Base-by-base conservation (phyloP, 2,888 invertebrate species). In the Eristalinus sepulchralis region DNA sequence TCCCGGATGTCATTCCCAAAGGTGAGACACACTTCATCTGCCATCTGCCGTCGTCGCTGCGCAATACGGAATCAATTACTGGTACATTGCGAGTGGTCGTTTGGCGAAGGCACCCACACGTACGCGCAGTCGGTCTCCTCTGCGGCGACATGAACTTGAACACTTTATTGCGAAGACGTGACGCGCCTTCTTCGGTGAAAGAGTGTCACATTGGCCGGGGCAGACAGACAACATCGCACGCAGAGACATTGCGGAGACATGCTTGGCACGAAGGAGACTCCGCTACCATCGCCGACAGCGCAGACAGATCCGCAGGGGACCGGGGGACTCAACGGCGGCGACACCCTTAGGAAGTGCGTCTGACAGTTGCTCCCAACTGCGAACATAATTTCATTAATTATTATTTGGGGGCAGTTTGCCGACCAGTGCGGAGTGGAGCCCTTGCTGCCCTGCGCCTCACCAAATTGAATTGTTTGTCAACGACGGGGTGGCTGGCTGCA, bases 71-170 rank as follows among this genome's bases (percentile, higher is more conserved):
- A 80, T 84, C 84, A 84, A 84, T 84, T 84, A 80, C 76, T 67
- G 24, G 80, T 55, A 64, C 60, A 70, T 57, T 67, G 33, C 62
- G 71, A 53, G 24, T 59, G 13, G 34, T 55, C 53, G 36, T 36
- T 36, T 13, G 60, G 33, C 27, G 27, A 63, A 72, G 34, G 13
- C 33, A 63, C n/a, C 59, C 73, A 66, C 83, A 55, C 73, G 64
- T 33, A 53, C 59, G 60, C 27, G 59, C 36, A n/a, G 47, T 55
- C 33, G 68, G 13, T 22, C n/a, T n/a, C 31, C 53, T 24, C 70
- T 27, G n/a, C 62, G 36, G 55, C 66, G 66, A 84, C 85, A 85
- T 85, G 85, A 85, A 85, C 85, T 85, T 85, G 85, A 85, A 85
- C 77, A 85, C 82, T 81, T 85, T 85, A 81, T 85, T 72, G 68